Conservation (phyloP, 2,113 vertebrate genomes). For the Oophaga pumilio region DNA sequence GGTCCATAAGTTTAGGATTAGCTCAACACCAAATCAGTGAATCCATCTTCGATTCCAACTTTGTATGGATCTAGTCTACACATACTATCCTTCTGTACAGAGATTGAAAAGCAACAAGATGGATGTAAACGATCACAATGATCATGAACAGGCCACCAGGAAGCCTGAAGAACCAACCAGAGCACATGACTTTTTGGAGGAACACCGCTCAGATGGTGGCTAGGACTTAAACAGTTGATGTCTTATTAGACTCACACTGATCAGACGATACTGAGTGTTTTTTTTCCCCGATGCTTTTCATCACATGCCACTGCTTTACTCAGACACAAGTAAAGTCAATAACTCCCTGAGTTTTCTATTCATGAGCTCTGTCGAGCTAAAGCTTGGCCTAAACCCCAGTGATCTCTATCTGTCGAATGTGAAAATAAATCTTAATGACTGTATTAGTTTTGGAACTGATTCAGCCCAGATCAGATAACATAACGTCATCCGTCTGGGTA, state of each 20-base stretch:
- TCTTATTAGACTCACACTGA: background rate
- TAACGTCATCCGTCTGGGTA: background rate
- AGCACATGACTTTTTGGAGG: no score
- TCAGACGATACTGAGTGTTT: background rate
- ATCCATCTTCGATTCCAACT: no score
- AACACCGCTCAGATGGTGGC: background rate
- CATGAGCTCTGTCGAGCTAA: background rate
- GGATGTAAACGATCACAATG: background rate
- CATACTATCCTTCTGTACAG: no score
- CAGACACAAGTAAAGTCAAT: background rate
- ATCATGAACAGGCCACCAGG: background rate
- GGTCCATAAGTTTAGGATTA: no score
- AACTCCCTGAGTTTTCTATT: background rate
- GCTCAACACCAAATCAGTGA: no score
- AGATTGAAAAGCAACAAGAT: background rate
- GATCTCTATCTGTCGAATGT: background rate
- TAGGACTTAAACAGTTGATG: background rate
- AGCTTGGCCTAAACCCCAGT: background rate
- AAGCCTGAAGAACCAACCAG: background rate
- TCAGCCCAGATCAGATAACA: background rate
- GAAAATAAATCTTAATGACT: background rate
- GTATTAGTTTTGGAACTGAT: constrained; percentile 5
- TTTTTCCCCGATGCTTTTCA: background rate
- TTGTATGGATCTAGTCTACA: no score
- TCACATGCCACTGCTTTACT: background rate